Conservation (phyloP, 2,888 invertebrate species). For the Oasisia sp. region DNA sequence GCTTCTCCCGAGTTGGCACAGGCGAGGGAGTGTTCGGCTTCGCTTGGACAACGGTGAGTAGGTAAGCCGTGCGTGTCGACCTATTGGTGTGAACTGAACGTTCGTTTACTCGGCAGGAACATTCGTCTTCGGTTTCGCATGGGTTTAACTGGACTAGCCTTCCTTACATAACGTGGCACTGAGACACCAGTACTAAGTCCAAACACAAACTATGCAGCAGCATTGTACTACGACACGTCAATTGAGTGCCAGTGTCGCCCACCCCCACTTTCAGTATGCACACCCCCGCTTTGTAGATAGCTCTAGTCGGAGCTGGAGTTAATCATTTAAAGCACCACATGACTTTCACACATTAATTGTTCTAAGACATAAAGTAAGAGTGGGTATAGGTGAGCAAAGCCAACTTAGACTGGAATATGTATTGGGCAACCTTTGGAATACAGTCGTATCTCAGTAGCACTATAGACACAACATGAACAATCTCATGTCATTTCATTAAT, state of each 20-base stretch:
- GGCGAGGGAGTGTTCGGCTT: background rate
- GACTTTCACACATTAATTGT: too few species aligned
- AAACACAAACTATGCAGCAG: background rate
- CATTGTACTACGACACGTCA: background rate
- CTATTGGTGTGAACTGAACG: background rate
- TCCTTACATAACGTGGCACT: background rate
- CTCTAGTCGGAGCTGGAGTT: too few species aligned
- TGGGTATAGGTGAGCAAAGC: too few species aligned
- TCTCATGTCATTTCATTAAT: too few species aligned
- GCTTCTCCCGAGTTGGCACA: background rate
- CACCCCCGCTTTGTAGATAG: too few species aligned
- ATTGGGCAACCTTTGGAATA: too few species aligned
- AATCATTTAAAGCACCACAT: too few species aligned
- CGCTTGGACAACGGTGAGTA: constrained; percentile 9
- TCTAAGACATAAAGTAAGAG: too few species aligned
- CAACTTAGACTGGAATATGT: too few species aligned
- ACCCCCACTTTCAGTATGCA: background rate
- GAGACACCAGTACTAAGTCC: background rate
- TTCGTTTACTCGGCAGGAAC: background rate
- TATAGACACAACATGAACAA: too few species aligned
- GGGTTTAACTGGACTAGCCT: background rate
- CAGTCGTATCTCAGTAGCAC: too few species aligned
- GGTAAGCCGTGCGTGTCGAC: background rate
- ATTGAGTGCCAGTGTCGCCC: background rate
- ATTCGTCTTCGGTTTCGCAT: background rate